Base-by-base conservation (phyloP, 2,888 invertebrate genomes). In the Phaonia tiefii region DNA sequence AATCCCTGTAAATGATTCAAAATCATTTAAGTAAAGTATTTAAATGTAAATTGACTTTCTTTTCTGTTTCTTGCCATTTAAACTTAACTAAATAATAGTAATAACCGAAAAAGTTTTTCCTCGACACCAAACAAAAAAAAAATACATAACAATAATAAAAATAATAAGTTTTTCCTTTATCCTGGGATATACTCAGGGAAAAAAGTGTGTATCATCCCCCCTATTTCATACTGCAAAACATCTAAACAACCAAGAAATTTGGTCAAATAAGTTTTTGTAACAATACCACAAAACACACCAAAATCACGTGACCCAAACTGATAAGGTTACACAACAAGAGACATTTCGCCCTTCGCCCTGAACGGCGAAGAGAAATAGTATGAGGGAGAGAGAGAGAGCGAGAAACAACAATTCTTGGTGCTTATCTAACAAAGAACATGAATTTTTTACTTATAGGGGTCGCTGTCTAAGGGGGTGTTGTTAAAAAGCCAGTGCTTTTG, bases 261-360 rank as follows among this genome's bases (percentile, higher is more conserved):
- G 69, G 75, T 69, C 46, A 58, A 69, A 63, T 69, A 69, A 76
- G 54, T 69, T 76, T 63, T 67, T 31, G 3, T 69, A 54, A 63
- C 46, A 60, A 67, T 69, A 73, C 60, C 70, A 65, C 76, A 76
- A 70, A 80, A 65, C 73, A 70, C 31, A 75, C 63, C 65, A 73
- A 76, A 73, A 76, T 80, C 69, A 80, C 73, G 76, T 80, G 80
- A 80, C 80, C 65, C 22, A 65, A 75, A 80, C 56, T 80, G 69
- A 73, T 76, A 70, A 80, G 49, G 65, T 75, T 75, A 69, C 44
- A 73, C 42, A 65, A 60, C 26, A 31, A 25, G 20, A 49, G 39
- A 31, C 51, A 39, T 54, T 67, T 67, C 51, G 15, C 39, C 13
- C 56, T 56, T 56, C 7, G 56, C 22, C 20, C 11, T 51, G n/a